Percentiles rank a stretch among this genome's conserved stretches.
These are phyloP conservation scores for Etheostoma perlongum DNA, from an alignment of 2,797 vertebrate genomes.

Conservation along the genomic window DNA sequence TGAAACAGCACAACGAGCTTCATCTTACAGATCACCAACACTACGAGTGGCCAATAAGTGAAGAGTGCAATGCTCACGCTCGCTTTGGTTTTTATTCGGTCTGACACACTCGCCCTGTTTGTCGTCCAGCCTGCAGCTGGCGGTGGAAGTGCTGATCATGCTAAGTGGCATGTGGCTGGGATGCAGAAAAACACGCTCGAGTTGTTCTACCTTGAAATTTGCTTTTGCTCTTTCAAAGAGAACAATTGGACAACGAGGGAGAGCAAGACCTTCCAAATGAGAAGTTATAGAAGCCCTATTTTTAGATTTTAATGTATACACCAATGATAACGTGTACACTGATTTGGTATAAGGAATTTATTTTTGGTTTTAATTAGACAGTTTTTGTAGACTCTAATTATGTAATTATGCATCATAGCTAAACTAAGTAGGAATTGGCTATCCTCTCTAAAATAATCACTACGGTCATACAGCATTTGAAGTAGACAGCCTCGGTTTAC, in stretches of 20 bases:
- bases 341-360: neutral
- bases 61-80: constrained; percentile 10
- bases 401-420: neutral
- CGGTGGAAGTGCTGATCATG: constrained; percentile 32
- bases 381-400: neutral
- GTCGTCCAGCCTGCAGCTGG: constrained; percentile 46
- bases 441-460: neutral
- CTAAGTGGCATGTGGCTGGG: constrained; percentile 43
- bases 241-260: neutral
- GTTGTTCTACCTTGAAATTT: constrained; percentile 27
- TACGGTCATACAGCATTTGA: neutral
- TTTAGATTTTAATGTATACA: neutral
- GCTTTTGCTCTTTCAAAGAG: constrained; percentile 25
- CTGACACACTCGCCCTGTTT: constrained; percentile 40
- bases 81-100: constrained; percentile 19
- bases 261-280: neutral
- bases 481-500: neutral
- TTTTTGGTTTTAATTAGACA: neutral
- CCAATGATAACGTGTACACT: neutral
- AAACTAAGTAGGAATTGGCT: neutral
- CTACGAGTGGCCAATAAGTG: constrained; percentile 8
- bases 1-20: constrained; percentile 39
- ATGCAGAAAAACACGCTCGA: constrained; percentile 12
- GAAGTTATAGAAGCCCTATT: neutral
- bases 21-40: constrained; percentile 24